Evolutionary conservation across 2,888 invertebrate genomes (phyloP).

Genomic region (Poecilus cupreus): DNA sequence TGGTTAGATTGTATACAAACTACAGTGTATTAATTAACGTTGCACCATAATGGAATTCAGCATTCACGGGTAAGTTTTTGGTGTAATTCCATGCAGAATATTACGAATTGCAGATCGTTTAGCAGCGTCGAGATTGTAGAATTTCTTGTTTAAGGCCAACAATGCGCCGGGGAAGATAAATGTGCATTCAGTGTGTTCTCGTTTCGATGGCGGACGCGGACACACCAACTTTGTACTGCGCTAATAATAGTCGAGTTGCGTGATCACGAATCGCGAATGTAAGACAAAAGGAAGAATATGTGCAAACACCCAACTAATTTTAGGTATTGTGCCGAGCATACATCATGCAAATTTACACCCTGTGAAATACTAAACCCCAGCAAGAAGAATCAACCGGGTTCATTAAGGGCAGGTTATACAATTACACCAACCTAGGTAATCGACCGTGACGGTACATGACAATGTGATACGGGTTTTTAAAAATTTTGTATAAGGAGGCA

Average conservation of each 20-base stretch:
- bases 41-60: slow-evolving; percentile 1
- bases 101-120: slow-evolving; percentile 26
- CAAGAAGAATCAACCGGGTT: not conserved
- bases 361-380: not conserved
- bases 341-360: slow-evolving; percentile 23
- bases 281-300: slow-evolving; percentile 20
- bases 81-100: slow-evolving; percentile 12
- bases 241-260: slow-evolving; percentile 19
- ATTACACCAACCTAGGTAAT: too few species aligned
- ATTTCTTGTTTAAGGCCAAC: slow-evolving; percentile 23
- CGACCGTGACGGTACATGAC: too few species aligned
- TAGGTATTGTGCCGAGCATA: not conserved
- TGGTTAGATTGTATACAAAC: not conserved
- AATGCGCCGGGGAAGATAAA: slow-evolving; percentile 14
- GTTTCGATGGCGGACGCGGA: not conserved
- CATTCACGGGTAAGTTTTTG: not conserved
- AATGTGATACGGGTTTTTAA: too few species aligned
- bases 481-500: too few species aligned
- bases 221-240: not conserved
- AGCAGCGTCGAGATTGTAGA: slow-evolving; percentile 29
- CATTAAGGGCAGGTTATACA: too few species aligned
- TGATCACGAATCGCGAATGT: slow-evolving; percentile 30
- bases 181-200: slow-evolving; percentile 16
- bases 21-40: not conserved
- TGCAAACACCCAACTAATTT: slow-evolving; percentile 27